Evolutionary conservation across 2,797 vertebrate species (phyloP), one percentile per base, ranked within the genome.

Genomic region (Triplophysa bombifrons): DNA sequence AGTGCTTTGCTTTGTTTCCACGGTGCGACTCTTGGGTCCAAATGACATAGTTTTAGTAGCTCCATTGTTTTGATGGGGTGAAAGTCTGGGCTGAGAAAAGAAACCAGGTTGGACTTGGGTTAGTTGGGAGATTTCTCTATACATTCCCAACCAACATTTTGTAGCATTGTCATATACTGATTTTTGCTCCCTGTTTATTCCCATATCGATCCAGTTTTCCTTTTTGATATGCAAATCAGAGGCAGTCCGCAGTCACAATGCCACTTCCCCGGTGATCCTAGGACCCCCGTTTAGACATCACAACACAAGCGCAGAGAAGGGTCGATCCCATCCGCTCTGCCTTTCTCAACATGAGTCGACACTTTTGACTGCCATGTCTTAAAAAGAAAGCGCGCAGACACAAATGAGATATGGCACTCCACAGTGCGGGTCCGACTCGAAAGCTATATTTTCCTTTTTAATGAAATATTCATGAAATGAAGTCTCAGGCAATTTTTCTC

Each of bases 221-320:
- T 74, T 60, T 85, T 89, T 84, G 83, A 77, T 85, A 68, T 86
- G 80, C 48, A 76, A 63, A 72, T 81, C 16, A 75, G 38, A 41
- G 48, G 19, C 34, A 63, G 53, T 25, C 53, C 6, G 13, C 30
- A 51, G 63, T 19, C 61, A 60, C 41, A 72, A 70, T 87, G 86
- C 88, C 86, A 87, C 77, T 46, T 79, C 58, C 6, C 11, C 41
- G 7, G 16, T 69, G 73, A 67, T 67, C 51, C 68, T 67, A 74
- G 87, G 89, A 91, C 88, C 87, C 58, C 78, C 84, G 87, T 87
- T 88, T 87, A 73, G 55, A 76, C 60, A 65, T 83, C 82, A 87
- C 85, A 87, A 85, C 76, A 74, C 20, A 44, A 72, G 84, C 83
- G 85, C 81, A 83, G 86, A 56, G 63, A 84, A 51, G 60, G 71